These are phyloP conservation scores for Pogona vitticeps DNA, from an alignment of 2,113 vertebrate species.

Conservation along the genomic window DNA sequence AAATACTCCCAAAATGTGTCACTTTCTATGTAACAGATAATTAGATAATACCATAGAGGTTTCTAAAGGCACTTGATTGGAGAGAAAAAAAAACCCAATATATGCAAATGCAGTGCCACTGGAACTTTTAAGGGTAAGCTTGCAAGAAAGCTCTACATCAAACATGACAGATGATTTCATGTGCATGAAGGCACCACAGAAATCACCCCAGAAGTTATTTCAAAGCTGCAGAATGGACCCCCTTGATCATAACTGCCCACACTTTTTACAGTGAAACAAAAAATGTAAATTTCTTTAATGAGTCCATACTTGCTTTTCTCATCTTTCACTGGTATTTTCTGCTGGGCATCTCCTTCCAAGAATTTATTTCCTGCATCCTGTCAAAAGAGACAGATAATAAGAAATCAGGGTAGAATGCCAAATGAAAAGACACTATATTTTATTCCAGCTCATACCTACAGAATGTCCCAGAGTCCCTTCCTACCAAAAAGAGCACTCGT, in stretches of 20 bases:
- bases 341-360: slow-evolving; percentile 74
- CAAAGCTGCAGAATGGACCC: background rate
- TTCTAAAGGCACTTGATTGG: too few species aligned
- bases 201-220: background rate
- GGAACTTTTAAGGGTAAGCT: background rate
- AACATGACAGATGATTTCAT: background rate
- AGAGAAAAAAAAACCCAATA: too few species aligned
- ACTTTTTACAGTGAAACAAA: background rate
- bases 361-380: slow-evolving; percentile 71
- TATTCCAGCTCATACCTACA: background rate
- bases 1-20: background rate
- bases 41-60: too few species aligned
- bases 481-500: too few species aligned
- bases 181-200: background rate
- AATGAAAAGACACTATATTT: background rate
- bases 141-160: background rate
- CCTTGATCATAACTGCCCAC: background rate
- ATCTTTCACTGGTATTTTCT: slow-evolving; percentile 63
- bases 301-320: slow-evolving; percentile 59
- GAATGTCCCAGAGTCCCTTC: too few species aligned
- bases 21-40: background rate
- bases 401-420: background rate
- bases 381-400: slow-evolving; percentile 53
- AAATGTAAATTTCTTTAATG: rapidly evolving
- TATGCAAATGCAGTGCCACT: background rate